Conservation (phyloP, 2,113 vertebrate species). For the Columba livia region DNA sequence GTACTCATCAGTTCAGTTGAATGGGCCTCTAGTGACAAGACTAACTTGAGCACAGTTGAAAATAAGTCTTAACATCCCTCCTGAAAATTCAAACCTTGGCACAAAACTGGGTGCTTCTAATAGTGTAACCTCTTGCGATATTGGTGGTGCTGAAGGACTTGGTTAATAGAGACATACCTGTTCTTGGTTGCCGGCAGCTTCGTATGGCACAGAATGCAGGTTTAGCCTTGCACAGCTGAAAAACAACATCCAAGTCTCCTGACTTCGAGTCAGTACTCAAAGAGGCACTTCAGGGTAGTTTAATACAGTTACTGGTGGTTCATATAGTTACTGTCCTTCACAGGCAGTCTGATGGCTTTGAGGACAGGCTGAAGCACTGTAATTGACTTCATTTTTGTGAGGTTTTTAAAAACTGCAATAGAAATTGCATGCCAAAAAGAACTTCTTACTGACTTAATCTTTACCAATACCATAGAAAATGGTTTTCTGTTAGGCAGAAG, state of each 20-base stretch:
- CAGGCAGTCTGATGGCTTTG: not conserved
- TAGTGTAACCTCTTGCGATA: not conserved
- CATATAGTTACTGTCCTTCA: not conserved
- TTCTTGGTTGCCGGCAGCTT: not conserved
- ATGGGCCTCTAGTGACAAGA: not conserved
- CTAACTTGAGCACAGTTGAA: not conserved
- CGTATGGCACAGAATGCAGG: not conserved
- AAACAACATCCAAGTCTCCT: not conserved
- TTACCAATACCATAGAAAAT: not conserved
- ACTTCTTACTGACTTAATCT: not conserved
- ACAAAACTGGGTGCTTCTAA: not conserved
- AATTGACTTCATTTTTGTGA: not conserved
- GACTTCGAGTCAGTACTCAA: not conserved
- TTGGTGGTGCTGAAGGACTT: not conserved
- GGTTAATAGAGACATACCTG: not conserved
- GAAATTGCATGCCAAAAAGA: not conserved
- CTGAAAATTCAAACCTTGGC: not conserved
- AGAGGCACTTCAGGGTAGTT: not conserved
- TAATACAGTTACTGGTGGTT: not conserved
- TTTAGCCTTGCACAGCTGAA: not conserved
- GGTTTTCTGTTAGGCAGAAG: not conserved
- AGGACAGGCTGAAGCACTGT: not conserved
- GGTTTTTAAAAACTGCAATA: not conserved
- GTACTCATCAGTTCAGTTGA: fast-evolving
- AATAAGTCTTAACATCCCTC: not conserved